Evolutionary conservation across 2,113 vertebrate species (phyloP), one percentile per base, ranked within the genome.

Genomic region (Noctilio leporinus): DNA sequence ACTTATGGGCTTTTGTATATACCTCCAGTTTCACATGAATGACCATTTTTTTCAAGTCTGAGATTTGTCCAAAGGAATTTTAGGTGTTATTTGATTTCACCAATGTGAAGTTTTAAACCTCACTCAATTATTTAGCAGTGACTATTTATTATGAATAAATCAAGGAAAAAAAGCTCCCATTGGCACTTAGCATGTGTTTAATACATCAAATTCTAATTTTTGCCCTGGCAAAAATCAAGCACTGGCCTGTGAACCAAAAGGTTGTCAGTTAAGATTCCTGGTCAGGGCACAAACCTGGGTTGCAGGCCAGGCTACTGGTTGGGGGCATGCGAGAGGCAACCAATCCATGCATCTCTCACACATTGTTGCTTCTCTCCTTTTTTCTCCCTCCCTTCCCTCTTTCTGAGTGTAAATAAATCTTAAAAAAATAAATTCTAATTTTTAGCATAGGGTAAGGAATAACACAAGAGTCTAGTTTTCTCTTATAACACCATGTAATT

Each of bases 41-140:
- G 90, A 53, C 19, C 62, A 86, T 47, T 80, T 64, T 92, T 85
- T 88, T 22, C 38, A 76, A 92, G 45, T 70, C 76, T 7, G 17
- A 11, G 17, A 86, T 83, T 80, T 90, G 53, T 30, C 89, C 33
- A 93, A 73, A 86, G 82, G 16, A 77, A 89, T 35, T 89, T 73
- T 59, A 51, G 55, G 2, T 40, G 14, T 73, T 35, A 65, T 22
- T n/a, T 82, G 38, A 92, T 72, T 90, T 90, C 3, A 90, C 67
- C 78, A 94, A 86, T 26, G 86, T 55, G 35, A 89, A 30, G 70
- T 91, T 89, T 86, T 75, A 80, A 94, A 64, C 17, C 80, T n/a
- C 30, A 84, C 40, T 57, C 7, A 38, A 45, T 70, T 35, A 89
- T n/a, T 75, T 30, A 85, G 49, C 28, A 4, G 83, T 86, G 83